Evolutionary conservation across 2,113 vertebrate species (phyloP), one percentile per base, ranked within the genome.

Genomic region (Alexandromys fortis): DNA sequence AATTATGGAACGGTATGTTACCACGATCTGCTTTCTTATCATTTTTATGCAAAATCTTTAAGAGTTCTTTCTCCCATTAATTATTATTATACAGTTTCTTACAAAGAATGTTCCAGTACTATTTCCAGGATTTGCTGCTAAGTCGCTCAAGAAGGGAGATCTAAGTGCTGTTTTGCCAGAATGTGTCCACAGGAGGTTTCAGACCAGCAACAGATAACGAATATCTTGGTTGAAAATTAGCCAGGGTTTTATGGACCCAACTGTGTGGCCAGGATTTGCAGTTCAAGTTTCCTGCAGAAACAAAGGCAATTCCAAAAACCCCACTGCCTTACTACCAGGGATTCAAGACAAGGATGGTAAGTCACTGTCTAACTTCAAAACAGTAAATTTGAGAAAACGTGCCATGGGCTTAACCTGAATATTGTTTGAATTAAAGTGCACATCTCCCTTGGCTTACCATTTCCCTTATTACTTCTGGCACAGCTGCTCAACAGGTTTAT

Each of bases 331-430:
- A 10, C 12, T 5, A 24, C 7, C 11, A 68, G 35, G 0, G 1
- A n/a, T n/a, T 78, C 30, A 35, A 35, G 47, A 49, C 16, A 28
- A 28, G 72, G 19, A 49, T 79, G 6, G 3, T 42, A 22, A 75
- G 47, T 42, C 22, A 21, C 22, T 45, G 92, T 38, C 35, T 90
- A 72, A 82, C 81, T 87, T 95, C 90, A 82, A 93, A 67, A 79
- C 22, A 22, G 21, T 91, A 65, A 86, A 95, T 10, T 1, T 92
- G 33, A 4, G 76, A 67, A 81, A 58, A 0, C 0, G 47, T 1
- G 19, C 16, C 49, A 58, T 81, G 63, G 28, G 38, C 14, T 89
- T 30, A 72, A 78, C 21, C 67, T 73, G 45, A 30, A 82, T 70
- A 79, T 87, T 24, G 24, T 65, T 16, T 85, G 72, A 70, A 24